Evolutionary conservation across 2,888 invertebrate genomes (phyloP).

Genomic region (Creontiades dilutus): DNA sequence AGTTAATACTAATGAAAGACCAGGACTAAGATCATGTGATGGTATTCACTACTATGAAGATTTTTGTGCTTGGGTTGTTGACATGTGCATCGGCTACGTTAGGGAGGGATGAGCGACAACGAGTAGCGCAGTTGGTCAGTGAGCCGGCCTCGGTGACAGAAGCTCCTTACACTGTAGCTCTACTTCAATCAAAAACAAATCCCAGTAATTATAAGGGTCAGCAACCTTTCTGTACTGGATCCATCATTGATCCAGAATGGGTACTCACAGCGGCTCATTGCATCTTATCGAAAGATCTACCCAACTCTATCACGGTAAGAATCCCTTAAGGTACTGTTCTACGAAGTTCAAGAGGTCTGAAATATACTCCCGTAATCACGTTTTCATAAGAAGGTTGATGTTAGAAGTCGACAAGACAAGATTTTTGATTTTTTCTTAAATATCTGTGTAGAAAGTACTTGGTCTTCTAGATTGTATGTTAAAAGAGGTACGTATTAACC

Average conservation of each 20-base stretch:
- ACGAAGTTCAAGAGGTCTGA: neutral
- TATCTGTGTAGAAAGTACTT: too few relatives aligned
- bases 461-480: too few relatives aligned
- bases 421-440: too few relatives aligned
- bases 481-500: too few relatives aligned
- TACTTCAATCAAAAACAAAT: neutral
- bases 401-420: neutral
- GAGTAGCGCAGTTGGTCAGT: neutral
- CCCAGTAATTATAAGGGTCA: neutral
- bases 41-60: neutral
- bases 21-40: neutral
- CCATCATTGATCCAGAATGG: constrained; percentile 28
- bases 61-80: neutral
- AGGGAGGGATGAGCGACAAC: neutral
- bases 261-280: constrained; percentile 7
- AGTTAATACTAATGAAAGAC: too few relatives aligned
- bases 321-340: too few relatives aligned
- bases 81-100: neutral
- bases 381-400: neutral
- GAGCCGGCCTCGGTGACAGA: neutral
- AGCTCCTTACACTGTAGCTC: neutral
- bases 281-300: neutral
- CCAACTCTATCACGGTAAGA: neutral
- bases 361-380: neutral
- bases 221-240: neutral